These are phyloP conservation scores for Delphinapterus leucas DNA, from an alignment of 2,113 vertebrate species.

Conservation along the genomic window DNA sequence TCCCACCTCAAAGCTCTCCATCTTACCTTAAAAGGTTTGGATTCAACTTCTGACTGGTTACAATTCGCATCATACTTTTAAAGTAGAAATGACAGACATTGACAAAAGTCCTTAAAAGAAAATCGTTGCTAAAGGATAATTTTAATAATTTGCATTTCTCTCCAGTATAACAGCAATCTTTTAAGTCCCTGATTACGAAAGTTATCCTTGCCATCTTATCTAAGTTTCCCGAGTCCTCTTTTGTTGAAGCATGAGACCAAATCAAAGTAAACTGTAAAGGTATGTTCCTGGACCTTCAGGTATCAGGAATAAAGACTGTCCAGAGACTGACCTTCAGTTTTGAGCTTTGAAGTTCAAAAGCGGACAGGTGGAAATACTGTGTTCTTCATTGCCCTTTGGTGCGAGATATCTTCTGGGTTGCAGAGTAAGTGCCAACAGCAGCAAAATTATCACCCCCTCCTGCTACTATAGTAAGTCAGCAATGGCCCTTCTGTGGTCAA, in stretches of 20 bases:
- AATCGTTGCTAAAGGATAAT: background rate
- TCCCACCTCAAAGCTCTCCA: background rate
- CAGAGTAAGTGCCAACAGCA: conserved; percentile 71
- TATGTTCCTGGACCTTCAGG: background rate
- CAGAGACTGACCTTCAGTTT: conserved; percentile 68
- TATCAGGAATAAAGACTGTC: background rate
- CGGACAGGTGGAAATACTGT: conserved; percentile 72
- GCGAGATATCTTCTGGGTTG: conserved; percentile 61
- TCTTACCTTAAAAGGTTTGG: background rate
- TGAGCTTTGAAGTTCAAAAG: conserved; percentile 59
- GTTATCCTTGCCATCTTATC: background rate
- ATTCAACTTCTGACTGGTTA: background rate
- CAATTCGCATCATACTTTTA: background rate
- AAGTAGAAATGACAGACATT: background rate
- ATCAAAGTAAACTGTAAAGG: background rate
- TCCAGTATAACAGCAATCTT: background rate
- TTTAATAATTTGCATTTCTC: conserved; percentile 24
- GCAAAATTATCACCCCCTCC: conserved; percentile 73
- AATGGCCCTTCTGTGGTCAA: conserved; percentile 74
- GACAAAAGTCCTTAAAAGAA: background rate
- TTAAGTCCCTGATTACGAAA: background rate
- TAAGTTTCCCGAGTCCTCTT: background rate
- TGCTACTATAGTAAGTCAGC: conserved; percentile 72
- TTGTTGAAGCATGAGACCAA: conserved; percentile 16
- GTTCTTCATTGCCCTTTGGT: conserved; percentile 72